A percentile compares a stretch with the other conserved stretches of the same genome.
Evolutionary conservation across 2,888 invertebrate species (phyloP).

Genomic region (Phlogophora meticulosa): DNA sequence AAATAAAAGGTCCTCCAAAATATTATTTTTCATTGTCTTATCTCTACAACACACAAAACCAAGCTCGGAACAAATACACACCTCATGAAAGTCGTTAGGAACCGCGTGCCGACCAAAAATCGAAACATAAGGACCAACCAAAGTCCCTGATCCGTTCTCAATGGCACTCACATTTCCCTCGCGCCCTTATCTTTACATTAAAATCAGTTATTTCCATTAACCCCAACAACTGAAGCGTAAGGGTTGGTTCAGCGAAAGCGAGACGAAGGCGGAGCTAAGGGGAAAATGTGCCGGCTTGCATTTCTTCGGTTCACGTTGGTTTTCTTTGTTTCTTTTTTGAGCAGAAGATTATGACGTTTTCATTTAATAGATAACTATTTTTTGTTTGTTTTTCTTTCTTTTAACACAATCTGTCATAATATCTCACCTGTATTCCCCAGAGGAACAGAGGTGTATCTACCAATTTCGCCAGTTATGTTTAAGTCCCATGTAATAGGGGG

Average conservation of each 20-base stretch:
- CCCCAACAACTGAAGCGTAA: slow-evolving; percentile 57
- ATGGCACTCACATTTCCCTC: slow-evolving; percentile 59
- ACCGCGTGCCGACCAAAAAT: slow-evolving; percentile 51
- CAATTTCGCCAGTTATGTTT: too few species aligned
- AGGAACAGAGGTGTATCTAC: too few species aligned
- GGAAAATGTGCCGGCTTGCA: slow-evolving; percentile 35
- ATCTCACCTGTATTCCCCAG: too few species aligned
- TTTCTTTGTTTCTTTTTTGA: slow-evolving; percentile 5
- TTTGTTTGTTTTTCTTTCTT: neutral
- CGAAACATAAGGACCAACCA: slow-evolving; percentile 49
- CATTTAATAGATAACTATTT: neutral
- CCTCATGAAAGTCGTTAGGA: slow-evolving; percentile 25
- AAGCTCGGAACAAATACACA: slow-evolving; percentile 5
- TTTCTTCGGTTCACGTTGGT: neutral
- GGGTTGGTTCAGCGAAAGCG: slow-evolving; percentile 46
- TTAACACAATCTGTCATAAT: neutral
- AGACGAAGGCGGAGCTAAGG: slow-evolving; percentile 43
- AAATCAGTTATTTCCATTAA: slow-evolving; percentile 75
- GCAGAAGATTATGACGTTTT: neutral
- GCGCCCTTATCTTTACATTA: slow-evolving; percentile 68
- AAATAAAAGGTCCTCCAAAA: neutral
- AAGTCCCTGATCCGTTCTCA: slow-evolving; percentile 47
- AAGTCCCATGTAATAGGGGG: too few species aligned
- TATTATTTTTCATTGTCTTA: neutral
- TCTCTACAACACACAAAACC: neutral